Base-by-base conservation (phyloP, 2,888 invertebrate genomes). In the Tribolium freemani region DNA sequence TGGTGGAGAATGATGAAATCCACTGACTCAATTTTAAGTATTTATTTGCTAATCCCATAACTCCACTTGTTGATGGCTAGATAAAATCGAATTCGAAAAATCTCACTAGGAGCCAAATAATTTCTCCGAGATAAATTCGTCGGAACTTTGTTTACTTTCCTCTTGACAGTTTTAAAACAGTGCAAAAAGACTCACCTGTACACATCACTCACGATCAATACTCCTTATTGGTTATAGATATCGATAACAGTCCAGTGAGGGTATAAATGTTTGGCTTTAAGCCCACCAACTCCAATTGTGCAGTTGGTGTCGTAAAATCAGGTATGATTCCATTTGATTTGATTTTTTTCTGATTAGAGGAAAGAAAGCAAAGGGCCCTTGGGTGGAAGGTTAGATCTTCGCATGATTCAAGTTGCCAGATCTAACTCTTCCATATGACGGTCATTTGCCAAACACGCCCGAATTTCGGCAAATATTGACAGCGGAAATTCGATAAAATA, bases 351-450 rank as follows among this genome's bases (percentile, higher is more conserved):
- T 44, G 9, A n/a, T 9, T 20, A 54, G 66, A 16, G 16, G 16
- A 16, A 1, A 16, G 66, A 45, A 56, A 53, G 69, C 73, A 58
- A 66, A 10, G 8, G 73, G 67, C 73, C 80, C 77, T 83, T 79
- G 77, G 80, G 82, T 83, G 82, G 82, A 82, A 82, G 81, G 77
- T 78, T 81, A 79, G 83, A 77, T 82, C 82, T 82, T 74, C 68
- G 82, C 82, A 82, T 75, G 48, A 68, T 38, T 77, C 48, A 73
- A 66, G 45, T 69, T 82, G 82, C 82, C 83, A 83, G 83, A 83
- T 83, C 83, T 83, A 82, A 82, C 83, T 83, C 83, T 83, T 83
- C 82, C 83, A 83, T 82, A 79, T 77, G 79, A 81, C 75, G 81
- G 79, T 72, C 71, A n/a, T 21, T 71, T 72, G 69, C 63, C 31